Percentiles rank a stretch among this genome's conserved stretches.
Conservation (phyloP, 2,888 invertebrate species). For the Tridacna gigas region DNA sequence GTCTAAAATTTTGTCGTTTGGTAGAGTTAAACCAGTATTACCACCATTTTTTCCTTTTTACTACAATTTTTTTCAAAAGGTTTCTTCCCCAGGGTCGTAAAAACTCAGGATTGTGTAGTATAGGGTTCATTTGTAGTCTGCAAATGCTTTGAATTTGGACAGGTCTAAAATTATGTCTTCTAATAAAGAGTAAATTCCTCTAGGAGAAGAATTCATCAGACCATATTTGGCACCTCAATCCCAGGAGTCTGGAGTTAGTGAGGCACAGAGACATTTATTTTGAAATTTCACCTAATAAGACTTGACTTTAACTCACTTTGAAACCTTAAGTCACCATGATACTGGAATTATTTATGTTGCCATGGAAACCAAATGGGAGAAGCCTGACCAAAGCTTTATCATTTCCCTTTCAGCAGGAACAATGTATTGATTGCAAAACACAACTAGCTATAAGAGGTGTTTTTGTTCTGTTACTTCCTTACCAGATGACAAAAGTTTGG, state of each 20-base stretch:
- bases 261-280: slow-evolving; percentile 29
- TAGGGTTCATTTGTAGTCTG: too few species aligned
- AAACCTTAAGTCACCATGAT: slow-evolving; percentile 45
- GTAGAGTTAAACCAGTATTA: too few species aligned
- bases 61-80: too few species aligned
- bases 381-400: slow-evolving; percentile 40
- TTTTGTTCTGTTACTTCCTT: neutral
- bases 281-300: slow-evolving; percentile 47
- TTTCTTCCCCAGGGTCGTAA: too few species aligned
- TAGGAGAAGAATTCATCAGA: too few species aligned
- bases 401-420: slow-evolving; percentile 18
- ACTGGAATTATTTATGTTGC: slow-evolving; percentile 54
- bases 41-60: too few species aligned
- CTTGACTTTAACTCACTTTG: slow-evolving; percentile 54
- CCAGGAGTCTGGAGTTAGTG: neutral
- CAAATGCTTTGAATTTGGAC: too few species aligned
- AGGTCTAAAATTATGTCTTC: too few species aligned
- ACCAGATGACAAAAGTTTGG: too few species aligned
- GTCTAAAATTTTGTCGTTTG: too few species aligned
- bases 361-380: slow-evolving; percentile 52
- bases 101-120: too few species aligned
- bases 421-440: slow-evolving; percentile 27
- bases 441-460: neutral
- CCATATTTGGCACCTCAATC: neutral
- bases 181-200: too few species aligned